These are phyloP conservation scores for Craniophora ligustri DNA, from an alignment of 2,888 invertebrate genomes.

Conservation along the genomic window DNA sequence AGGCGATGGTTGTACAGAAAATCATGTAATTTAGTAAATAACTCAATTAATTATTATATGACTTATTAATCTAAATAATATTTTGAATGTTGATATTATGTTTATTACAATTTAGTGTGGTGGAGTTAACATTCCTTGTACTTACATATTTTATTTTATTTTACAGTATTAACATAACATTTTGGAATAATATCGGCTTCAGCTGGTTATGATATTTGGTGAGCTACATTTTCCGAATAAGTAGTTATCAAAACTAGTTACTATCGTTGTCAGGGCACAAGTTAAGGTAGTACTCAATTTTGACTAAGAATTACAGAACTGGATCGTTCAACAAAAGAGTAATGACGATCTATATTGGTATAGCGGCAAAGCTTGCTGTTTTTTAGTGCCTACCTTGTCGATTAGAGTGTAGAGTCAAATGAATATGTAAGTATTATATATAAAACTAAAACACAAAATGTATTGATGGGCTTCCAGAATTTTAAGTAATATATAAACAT, in stretches of 20 bases:
- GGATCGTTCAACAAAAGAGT: too few species aligned
- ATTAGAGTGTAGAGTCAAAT: conserved; percentile 12
- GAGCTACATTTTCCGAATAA: conserved; percentile 6
- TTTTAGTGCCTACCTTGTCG: too few species aligned
- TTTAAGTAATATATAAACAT: background rate
- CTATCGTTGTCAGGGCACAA: background rate
- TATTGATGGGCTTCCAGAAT: conserved; percentile 20
- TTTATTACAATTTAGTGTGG: conserved; percentile 1
- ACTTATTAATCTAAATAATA: background rate
- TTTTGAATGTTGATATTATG: conserved; percentile 1
- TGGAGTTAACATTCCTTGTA: conserved; percentile 33
- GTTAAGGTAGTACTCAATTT: too few species aligned
- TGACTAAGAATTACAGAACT: too few species aligned
- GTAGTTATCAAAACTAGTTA: conserved; percentile 1
- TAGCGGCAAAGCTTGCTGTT: too few species aligned
- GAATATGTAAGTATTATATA: too few species aligned
- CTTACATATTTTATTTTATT: conserved; percentile 39
- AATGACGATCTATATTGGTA: too few species aligned
- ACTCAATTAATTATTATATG: background rate
- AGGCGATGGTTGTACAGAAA: background rate
- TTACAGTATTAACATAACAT: conserved; percentile 23
- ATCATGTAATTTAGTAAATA: background rate
- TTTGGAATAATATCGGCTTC: conserved; percentile 1
- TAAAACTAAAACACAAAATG: too few species aligned
- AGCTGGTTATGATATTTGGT: conserved; percentile 8